Conservation (phyloP, 2,888 invertebrate genomes). For the Cryptocheilus praepositus region DNA sequence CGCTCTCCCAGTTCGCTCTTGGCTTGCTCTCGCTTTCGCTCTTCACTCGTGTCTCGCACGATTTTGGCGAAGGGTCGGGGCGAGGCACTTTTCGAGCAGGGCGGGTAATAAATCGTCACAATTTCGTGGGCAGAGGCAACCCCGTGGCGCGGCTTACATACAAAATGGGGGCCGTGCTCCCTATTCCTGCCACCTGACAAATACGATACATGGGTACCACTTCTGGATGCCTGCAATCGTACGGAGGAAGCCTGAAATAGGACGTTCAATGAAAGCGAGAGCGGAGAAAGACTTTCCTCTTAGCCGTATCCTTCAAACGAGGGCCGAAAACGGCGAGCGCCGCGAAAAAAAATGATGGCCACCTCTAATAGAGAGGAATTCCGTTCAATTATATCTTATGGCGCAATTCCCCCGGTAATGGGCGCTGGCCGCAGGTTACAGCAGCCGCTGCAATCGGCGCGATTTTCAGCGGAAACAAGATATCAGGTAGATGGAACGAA, state of each 20-base stretch:
- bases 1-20: conserved; percentile 15
- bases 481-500: conserved; percentile 14
- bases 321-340: conserved; percentile 41
- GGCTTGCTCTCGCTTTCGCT: not conserved
- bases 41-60: not conserved
- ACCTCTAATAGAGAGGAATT: conserved; percentile 66
- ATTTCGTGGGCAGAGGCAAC: conserved; percentile 54
- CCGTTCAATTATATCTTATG: conserved; percentile 69
- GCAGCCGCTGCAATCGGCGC: conserved; percentile 17
- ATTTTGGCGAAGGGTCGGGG: conserved; percentile 19
- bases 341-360: conserved; percentile 58
- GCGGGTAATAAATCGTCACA: conserved; percentile 62
- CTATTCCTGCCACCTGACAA: conserved; percentile 58
- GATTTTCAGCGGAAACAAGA: conserved; percentile 30
- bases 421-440: conserved; percentile 27
- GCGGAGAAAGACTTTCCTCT: not conserved
- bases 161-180: conserved; percentile 49
- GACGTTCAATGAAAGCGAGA: conserved; percentile 9
- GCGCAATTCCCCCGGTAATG: conserved; percentile 59
- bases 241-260: conserved; percentile 18
- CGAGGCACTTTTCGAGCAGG: conserved; percentile 48
- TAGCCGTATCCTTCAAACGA: too few relatives aligned
- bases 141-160: conserved; percentile 58
- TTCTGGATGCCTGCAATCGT: conserved; percentile 49
- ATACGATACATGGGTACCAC: conserved; percentile 65